A percentile compares a stretch with the other conserved stretches of the same genome.
Conservation (phyloP, 2,113 vertebrate species). For the Psephotus haematonotus region DNA sequence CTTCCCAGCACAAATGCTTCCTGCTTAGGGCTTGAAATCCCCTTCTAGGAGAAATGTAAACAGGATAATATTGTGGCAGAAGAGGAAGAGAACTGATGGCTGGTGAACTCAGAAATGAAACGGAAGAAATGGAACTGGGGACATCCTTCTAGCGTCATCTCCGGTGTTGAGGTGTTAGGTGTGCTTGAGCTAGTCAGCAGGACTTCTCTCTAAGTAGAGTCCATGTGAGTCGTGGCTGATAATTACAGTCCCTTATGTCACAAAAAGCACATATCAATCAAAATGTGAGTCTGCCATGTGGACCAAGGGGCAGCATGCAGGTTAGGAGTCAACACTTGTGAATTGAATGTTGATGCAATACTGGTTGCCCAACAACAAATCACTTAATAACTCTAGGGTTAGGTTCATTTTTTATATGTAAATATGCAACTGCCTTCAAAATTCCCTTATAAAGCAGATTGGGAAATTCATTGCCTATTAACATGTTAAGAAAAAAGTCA, state of each 20-base stretch:
- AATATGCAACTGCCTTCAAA: neutral
- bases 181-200: neutral
- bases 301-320: neutral
- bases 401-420: neutral
- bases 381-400: conserved; percentile 29
- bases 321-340: neutral
- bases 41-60: neutral
- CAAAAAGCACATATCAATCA: neutral
- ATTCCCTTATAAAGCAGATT: conserved; percentile 47
- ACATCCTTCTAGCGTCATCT: neutral
- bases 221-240: neutral
- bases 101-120: accelerated
- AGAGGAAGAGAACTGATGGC: neutral
- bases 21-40: neutral
- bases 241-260: conserved; percentile 26
- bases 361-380: conserved; percentile 6
- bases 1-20: neutral
- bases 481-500: neutral
- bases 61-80: accelerated
- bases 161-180: accelerated
- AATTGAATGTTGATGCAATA: conserved; percentile 5
- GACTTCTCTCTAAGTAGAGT: neutral
- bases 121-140: accelerated
- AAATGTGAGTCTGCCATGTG: neutral
- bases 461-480: conserved; percentile 2